A percentile compares a stretch with the other conserved stretches of the same genome.
Evolutionary conservation across 2,797 vertebrate genomes (phyloP).

Genomic region (Rhadinocentrus ornatus): DNA sequence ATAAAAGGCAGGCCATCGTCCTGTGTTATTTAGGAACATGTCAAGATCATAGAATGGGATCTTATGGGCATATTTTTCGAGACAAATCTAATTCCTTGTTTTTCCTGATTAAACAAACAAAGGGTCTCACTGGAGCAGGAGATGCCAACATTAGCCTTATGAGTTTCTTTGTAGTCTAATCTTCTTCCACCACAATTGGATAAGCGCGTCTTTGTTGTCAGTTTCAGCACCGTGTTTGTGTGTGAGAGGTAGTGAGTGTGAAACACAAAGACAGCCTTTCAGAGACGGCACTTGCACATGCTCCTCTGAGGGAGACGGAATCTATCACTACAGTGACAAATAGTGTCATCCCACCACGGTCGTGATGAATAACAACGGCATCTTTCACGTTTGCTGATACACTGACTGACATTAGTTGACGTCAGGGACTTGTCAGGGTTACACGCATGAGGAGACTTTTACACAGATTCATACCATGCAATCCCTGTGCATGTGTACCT

Average conservation of each 20-base stretch:
- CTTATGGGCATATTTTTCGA: conserved; percentile 69
- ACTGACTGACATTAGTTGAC: conserved; percentile 82
- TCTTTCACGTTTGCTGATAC: conserved; percentile 87
- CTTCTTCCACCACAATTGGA: conserved; percentile 82
- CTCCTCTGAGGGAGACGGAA: conserved; percentile 91
- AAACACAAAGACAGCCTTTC: conserved; percentile 93
- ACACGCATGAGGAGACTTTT: conserved; percentile 39
- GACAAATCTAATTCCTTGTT: conserved; percentile 73
- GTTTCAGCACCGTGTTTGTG: conserved; percentile 80
- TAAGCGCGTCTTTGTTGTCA: conserved; percentile 90
- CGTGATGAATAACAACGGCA: conserved; percentile 86
- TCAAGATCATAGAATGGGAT: conserved; percentile 67
- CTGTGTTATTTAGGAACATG: conserved; percentile 70
- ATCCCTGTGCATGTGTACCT: conserved; percentile 25
- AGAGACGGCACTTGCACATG: conserved; percentile 83
- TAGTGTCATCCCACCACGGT: conserved; percentile 87
- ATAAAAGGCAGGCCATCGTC: conserved; percentile 38
- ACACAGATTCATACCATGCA: conserved; percentile 33
- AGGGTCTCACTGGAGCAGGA: conserved; percentile 64
- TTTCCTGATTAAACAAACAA: conserved; percentile 76
- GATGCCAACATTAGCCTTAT: conserved; percentile 81
- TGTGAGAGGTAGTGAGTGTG: conserved; percentile 62
- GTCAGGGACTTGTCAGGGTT: conserved; percentile 78
- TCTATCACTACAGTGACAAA: conserved; percentile 91
- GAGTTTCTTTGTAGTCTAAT: conserved; percentile 78